Percentiles rank a stretch among this genome's conserved stretches.
These are phyloP conservation scores for Oryzias javanicus DNA, from an alignment of 2,113 vertebrate species.

Conservation along the genomic window DNA sequence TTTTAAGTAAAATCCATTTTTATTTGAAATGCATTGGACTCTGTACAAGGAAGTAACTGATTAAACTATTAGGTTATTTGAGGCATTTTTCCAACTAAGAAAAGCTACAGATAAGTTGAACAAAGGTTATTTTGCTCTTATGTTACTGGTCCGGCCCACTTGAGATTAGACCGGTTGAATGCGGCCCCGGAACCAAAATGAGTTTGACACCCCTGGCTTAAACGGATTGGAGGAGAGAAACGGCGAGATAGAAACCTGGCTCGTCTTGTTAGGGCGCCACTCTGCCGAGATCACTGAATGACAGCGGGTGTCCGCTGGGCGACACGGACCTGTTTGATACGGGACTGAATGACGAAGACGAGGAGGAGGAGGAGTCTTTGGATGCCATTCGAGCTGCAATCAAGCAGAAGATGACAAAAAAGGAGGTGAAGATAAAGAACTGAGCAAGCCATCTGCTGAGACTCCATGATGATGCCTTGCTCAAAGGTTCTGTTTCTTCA, in stretches of 20 bases:
- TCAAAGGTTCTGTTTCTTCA: conserved; percentile 12
- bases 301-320: conserved; percentile 88
- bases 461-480: not conserved
- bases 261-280: conserved; percentile 36
- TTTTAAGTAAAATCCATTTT: too few species aligned
- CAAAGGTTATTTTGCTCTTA: too few species aligned
- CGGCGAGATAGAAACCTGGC: not conserved
- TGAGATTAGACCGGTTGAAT: too few species aligned
- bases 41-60: too few species aligned
- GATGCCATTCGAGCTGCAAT: conserved; percentile 84
- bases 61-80: too few species aligned
- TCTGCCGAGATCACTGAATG: conserved; percentile 71
- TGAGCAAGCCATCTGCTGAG: not conserved
- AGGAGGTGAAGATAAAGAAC: conserved; percentile 72
- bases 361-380: conserved; percentile 85
- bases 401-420: conserved; percentile 82
- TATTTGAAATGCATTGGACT: too few species aligned
- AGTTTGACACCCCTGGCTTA: too few species aligned
- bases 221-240: not conserved
- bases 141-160: too few species aligned
- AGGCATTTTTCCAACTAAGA: too few species aligned
- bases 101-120: too few species aligned
- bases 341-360: conserved; percentile 77
- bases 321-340: conserved; percentile 90
- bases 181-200: too few species aligned